Evolutionary conservation across 2,113 vertebrate genomes (phyloP).

Genomic region (Rhinolophus ferrumequinum): DNA sequence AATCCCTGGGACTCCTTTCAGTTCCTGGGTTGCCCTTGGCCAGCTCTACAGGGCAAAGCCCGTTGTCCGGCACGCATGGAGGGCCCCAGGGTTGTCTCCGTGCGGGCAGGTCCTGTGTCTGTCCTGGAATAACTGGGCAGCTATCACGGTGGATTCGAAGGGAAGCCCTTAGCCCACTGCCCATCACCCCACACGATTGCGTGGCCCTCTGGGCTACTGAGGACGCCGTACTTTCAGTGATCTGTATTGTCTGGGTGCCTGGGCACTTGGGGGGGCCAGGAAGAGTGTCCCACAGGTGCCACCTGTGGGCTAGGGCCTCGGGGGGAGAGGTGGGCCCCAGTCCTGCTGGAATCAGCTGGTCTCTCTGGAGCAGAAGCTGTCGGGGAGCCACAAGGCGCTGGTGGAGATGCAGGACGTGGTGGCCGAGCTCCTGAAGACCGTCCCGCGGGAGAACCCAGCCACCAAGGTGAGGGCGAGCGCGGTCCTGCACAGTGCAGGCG

Average conservation of each 20-base stretch:
- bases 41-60: not conserved
- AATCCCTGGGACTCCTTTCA: not conserved
- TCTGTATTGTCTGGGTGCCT: not conserved
- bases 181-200: rapidly evolving
- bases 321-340: not conserved
- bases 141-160: not conserved
- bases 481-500: rapidly evolving
- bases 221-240: rapidly evolving
- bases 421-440: conserved; percentile 90
- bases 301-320: too few species aligned
- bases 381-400: conserved; percentile 96
- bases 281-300: not conserved
- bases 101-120: not conserved
- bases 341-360: not conserved
- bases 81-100: not conserved
- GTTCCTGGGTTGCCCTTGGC: not conserved
- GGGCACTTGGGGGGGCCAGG: too few species aligned
- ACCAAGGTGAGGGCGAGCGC: conserved; percentile 88
- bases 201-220: rapidly evolving
- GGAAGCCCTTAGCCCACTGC: too few species aligned
- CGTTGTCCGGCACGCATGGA: not conserved
- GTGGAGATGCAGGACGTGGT: conserved; percentile 98
- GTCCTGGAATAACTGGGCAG: rapidly evolving
- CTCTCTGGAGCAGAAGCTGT: conserved; percentile 92
- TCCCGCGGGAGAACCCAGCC: conserved; percentile 89